A percentile compares a stretch with the other conserved stretches of the same genome.
Evolutionary conservation across 2,113 vertebrate species (phyloP).

Genomic region (Mystacornis crossleyi): DNA sequence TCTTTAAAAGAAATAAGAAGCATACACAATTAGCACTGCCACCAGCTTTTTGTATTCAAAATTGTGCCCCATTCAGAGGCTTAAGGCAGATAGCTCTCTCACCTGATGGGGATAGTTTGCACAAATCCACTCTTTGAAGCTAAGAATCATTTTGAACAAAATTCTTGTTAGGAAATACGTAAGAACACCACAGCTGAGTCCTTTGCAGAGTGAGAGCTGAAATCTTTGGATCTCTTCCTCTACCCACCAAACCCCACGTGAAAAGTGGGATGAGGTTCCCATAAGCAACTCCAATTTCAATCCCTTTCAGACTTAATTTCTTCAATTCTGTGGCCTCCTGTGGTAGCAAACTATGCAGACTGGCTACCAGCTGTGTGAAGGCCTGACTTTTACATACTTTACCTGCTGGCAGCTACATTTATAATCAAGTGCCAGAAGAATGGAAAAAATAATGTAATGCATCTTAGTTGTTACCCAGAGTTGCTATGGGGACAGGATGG

Average conservation of each 20-base stretch:
- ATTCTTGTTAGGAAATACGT: not conserved
- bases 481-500: not conserved
- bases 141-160: not conserved
- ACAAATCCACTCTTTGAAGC: not conserved
- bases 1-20: not conserved
- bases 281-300: not conserved
- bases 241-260: not conserved
- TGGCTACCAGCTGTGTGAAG: conserved; percentile 8
- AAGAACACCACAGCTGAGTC: not conserved
- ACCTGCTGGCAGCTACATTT: conserved; percentile 38
- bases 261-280: not conserved
- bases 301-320: not conserved
- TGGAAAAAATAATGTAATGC: not conserved
- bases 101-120: not conserved
- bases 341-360: not conserved
- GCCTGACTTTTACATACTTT: not conserved
- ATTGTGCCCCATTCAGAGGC: not conserved
- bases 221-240: not conserved
- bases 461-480: not conserved
- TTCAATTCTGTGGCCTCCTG: not conserved
- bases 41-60: not conserved
- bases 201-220: not conserved
- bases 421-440: not conserved
- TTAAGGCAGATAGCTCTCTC: not conserved
- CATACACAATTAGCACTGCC: not conserved